phyloP scores from a whole-genome alignment of 2,888 invertebrate genomes.

The Tinea trinotella region DNA sequence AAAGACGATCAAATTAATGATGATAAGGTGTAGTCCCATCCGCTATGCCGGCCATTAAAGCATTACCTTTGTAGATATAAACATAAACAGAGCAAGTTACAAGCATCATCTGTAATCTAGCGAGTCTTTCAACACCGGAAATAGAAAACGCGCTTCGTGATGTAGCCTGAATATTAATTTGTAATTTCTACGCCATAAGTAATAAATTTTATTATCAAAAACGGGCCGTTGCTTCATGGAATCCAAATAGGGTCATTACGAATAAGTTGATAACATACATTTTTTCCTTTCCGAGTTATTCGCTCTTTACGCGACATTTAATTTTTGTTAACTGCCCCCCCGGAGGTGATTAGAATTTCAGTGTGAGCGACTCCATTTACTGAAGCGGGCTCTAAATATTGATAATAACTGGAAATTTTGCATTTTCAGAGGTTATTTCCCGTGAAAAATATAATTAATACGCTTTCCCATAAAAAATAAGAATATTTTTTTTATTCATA shows the following conservation, averaged over 20 bases:
- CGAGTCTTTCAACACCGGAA: slow-evolving; percentile 7
- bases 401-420: too few species aligned
- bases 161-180: slow-evolving; percentile 57
- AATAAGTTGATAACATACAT: slow-evolving; percentile 59
- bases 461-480: too few species aligned
- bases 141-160: neutral
- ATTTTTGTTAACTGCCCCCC: slow-evolving; percentile 17
- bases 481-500: too few species aligned
- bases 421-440: too few species aligned
- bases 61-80: too few species aligned
- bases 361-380: neutral
- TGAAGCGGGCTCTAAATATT: neutral
- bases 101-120: too few species aligned
- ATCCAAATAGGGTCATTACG: slow-evolving; percentile 67
- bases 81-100: too few species aligned
- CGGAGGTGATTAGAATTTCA: neutral
- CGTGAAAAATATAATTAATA: too few species aligned
- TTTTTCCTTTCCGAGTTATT: slow-evolving; percentile 17
- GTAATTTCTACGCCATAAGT: slow-evolving; percentile 57
- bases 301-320: slow-evolving; percentile 17
- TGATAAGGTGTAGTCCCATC: too few species aligned
- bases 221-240: slow-evolving; percentile 41
- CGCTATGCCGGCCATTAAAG: too few species aligned
- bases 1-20: too few species aligned
- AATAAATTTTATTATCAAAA: slow-evolving; percentile 67